These are phyloP conservation scores for Zaprionus vittiger DNA, from an alignment of 1,140 invertebrate genomes.

Conservation along the genomic window DNA sequence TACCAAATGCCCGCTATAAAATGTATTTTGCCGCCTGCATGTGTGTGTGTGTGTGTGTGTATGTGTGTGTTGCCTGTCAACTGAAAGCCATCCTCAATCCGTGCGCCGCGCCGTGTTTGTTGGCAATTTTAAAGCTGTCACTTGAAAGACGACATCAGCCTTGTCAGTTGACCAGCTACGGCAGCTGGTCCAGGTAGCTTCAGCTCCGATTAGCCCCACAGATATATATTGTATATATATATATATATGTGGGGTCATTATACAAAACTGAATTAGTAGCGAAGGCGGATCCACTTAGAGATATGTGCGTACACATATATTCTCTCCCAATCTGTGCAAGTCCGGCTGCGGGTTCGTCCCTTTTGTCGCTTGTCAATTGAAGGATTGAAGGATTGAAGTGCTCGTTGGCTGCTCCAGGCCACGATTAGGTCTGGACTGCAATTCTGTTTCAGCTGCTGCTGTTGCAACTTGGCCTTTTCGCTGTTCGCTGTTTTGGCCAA, in stretches of 20 bases:
- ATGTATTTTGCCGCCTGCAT: slow-evolving; percentile 36
- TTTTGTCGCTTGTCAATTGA: slow-evolving; percentile 1
- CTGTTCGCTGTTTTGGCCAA: slow-evolving; percentile 36
- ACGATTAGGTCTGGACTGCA: not conserved
- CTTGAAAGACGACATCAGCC: slow-evolving; percentile 35
- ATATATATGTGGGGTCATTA: not conserved
- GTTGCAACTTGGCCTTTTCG: slow-evolving; percentile 48
- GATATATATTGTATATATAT: not conserved
- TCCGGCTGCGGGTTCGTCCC: not conserved
- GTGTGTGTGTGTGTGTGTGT: slow-evolving; percentile 18
- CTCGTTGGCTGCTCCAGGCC: slow-evolving; percentile 6
- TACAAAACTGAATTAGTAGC: not conserved
- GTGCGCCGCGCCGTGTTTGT: slow-evolving; percentile 6
- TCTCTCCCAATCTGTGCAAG: not conserved
- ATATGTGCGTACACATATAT: not conserved
- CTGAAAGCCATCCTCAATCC: slow-evolving; percentile 31
- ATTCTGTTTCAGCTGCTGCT: slow-evolving; percentile 17
- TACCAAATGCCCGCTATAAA: slow-evolving; percentile 45
- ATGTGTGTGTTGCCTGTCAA: slow-evolving; percentile 28
- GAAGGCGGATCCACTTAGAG: not conserved
- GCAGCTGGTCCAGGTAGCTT: slow-evolving; percentile 29
- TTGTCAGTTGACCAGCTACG: slow-evolving; percentile 31
- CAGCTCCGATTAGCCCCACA: slow-evolving; percentile 12
- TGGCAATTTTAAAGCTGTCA: slow-evolving; percentile 46
- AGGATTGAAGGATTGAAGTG: slow-evolving; percentile 9